phyloP scores from a whole-genome alignment of 2,888 invertebrate species.

The Drosophila macrospina region DNA sequence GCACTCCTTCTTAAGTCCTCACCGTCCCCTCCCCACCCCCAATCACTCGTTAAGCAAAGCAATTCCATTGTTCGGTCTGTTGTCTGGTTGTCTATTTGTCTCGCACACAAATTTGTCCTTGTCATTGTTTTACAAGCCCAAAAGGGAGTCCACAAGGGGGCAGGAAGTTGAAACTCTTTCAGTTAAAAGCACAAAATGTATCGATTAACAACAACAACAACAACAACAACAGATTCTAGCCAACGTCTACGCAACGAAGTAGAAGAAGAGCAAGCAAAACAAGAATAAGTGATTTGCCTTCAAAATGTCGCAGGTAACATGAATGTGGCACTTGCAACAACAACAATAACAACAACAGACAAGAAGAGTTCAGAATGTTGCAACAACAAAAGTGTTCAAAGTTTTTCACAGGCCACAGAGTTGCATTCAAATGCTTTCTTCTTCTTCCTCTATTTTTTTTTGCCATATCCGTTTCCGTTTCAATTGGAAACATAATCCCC shows the following conservation, averaged over 20 bases:
- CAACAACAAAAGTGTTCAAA: not conserved
- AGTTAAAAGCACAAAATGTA: slow-evolving; percentile 50
- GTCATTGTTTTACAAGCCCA: slow-evolving; percentile 74
- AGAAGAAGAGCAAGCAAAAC: not conserved
- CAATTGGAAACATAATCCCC: slow-evolving; percentile 45
- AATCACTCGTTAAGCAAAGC: slow-evolving; percentile 25
- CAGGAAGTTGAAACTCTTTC: slow-evolving; percentile 31
- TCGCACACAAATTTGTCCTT: slow-evolving; percentile 70
- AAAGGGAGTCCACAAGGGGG: slow-evolving; percentile 21
- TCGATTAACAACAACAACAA: slow-evolving; percentile 51
- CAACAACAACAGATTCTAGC: slow-evolving; percentile 3
- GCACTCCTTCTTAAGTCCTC: not conserved
- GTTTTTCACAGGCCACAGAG: slow-evolving; percentile 15
- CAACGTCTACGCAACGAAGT: too few species aligned
- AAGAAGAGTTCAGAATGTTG: not conserved
- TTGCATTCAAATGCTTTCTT: slow-evolving; percentile 25
- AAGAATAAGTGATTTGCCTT: slow-evolving; percentile 32
- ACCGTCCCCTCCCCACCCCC: not conserved
- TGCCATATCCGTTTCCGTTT: slow-evolving; percentile 45
- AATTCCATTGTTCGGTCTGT: slow-evolving; percentile 20
- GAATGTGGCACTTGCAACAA: slow-evolving; percentile 30
- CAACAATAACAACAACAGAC: not conserved
- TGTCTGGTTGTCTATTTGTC: slow-evolving; percentile 44
- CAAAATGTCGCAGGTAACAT: slow-evolving; percentile 34
- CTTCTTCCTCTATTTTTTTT: not conserved